Evolutionary conservation across 2,888 invertebrate genomes (phyloP), one percentile per base, ranked within the genome.

Genomic region (Eutolmus rufibarbis): DNA sequence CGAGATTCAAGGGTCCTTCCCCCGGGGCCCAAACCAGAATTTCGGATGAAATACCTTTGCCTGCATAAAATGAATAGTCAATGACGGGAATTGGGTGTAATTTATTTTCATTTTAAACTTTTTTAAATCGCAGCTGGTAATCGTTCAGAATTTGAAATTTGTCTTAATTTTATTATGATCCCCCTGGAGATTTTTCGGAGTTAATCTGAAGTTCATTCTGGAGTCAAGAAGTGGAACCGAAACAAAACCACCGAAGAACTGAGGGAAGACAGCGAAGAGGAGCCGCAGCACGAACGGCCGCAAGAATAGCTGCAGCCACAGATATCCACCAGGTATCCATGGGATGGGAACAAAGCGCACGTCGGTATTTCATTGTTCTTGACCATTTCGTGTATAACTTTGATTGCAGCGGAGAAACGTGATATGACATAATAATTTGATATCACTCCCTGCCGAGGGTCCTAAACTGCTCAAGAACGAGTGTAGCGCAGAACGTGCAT

Each of bases 401-500:
- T 85, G 85, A 85, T 85, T 85, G 85, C 85, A 74, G 43, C 74
- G 31, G 23, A 43, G 85, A 85, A 85, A 85, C 85, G 85, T 85
- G 85, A 85, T 85, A 85, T 85, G 85, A 85, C 85, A 85, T 85
- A 85, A 85, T 85, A 85, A 85, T 85, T 85, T 85, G 85, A 74
- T 85, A 85, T 85, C 74, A 74, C 43, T 74, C 34, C 85, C 74
- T 46, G 31, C 23, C 28, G 79, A 46, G 51, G 51, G 79, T 51
- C 79, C 79, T 34, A 79, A 79, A 51, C 79, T 79, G 51, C 31
- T 79, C 79, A 79, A 79, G 79, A 79, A 16, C 79, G 79, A 28
- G 9, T 79, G 40, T 51, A 40, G 14, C 79, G 2, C 51, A 51
- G 4, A 79, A 28, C 43, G n/a, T 23, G 19, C 8, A 12, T 23